Evolutionary conservation across 2,888 invertebrate species (phyloP), one percentile per base, ranked within the genome.

Genomic region (Limenitis camilla): DNA sequence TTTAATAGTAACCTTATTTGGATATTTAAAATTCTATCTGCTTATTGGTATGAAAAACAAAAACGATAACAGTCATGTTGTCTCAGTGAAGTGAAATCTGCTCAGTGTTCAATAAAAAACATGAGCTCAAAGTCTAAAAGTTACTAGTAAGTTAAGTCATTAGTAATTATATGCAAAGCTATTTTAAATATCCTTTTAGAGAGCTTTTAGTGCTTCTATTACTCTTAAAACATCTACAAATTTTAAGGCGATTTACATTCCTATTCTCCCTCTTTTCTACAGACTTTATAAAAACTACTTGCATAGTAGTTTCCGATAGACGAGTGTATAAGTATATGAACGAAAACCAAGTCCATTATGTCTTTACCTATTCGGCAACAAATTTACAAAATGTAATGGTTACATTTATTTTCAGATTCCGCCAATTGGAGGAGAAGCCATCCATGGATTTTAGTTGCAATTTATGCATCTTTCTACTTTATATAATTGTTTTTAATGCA

Each of bases 371-470:
- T 33, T 48, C n/a, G n/a, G 10, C 32, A n/a, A 36, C n/a, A 48
- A n/a, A 28, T 46, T 39, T 36, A 8, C 38, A 32, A 9, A 31
- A 40, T 28, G 19, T 38, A 48, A 49, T n/a, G n/a, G 32, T 4
- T 39, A 53, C 64, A 62, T 56, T 53, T 45, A 59, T 69, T 73
- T 64, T 11, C 81, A 85, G 85, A 80, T 68, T 66, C 72, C 29
- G 83, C 81, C 19, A 71, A 71, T 53, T 74, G 79, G 74, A 78
- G 81, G 61, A 81, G 79, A 77, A 72, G 74, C 66, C 67, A 71
- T 60, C 56, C 64, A 51, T 71, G 70, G 66, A 56, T 76, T 60
- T 61, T 74, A 59, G 33, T 75, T 60, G 55, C 69, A 51, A 57
- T 73, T 63, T 61, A 67, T 64, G 51, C 71, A 61, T 62, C 66